These are phyloP conservation scores for Triplophysa siluroides DNA, from an alignment of 2,113 vertebrate genomes.

Conservation along the genomic window DNA sequence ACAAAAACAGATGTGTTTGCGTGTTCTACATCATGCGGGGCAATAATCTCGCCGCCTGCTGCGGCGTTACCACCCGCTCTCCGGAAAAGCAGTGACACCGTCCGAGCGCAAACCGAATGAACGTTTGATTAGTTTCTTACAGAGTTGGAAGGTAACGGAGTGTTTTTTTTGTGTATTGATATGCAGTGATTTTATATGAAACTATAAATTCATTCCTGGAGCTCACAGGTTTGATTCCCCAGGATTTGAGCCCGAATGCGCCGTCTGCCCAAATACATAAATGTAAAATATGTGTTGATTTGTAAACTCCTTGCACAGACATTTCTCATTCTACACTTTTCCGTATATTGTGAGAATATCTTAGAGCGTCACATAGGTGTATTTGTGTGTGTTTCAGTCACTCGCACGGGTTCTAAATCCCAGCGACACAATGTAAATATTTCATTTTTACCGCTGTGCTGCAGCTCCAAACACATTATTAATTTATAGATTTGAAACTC, in stretches of 20 bases:
- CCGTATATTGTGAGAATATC: background rate
- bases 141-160: slow-evolving; percentile 13
- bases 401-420: slow-evolving; percentile 61
- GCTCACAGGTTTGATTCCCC: no score
- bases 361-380: background rate
- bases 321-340: background rate
- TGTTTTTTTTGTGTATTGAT: background rate
- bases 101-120: background rate
- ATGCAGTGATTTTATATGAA: no score
- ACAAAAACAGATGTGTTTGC: slow-evolving; percentile 58
- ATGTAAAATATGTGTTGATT: background rate
- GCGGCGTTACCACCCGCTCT: slow-evolving; percentile 50
- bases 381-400: slow-evolving; percentile 35
- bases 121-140: slow-evolving; percentile 26
- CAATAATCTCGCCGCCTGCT: slow-evolving; percentile 57
- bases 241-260: background rate
- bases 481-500: slow-evolving; percentile 71
- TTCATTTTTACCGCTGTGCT: slow-evolving; percentile 69
- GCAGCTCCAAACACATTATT: slow-evolving; percentile 74
- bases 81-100: slow-evolving; percentile 44
- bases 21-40: slow-evolving; percentile 55
- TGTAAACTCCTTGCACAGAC: background rate
- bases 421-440: slow-evolving; percentile 73
- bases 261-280: background rate
- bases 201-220: no score